Evolutionary conservation across 2,113 vertebrate species (phyloP), one percentile per base, ranked within the genome.

Genomic region (Suncus etruscus): DNA sequence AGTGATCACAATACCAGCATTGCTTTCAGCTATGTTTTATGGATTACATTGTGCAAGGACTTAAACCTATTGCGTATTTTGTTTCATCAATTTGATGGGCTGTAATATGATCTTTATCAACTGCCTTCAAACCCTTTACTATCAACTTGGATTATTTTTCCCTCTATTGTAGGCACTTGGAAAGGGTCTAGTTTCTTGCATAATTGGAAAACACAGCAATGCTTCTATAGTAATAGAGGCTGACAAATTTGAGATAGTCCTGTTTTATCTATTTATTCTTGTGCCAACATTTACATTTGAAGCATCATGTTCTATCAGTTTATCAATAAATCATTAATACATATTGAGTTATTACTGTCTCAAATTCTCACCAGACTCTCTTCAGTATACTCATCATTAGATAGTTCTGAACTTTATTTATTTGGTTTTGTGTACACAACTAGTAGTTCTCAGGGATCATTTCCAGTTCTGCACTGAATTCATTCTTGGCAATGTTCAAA

Each of bases 11-110:
- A 22, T 96, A 98, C 32, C 32, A 99, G 83, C 98, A 98, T 93
- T 99, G 99, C 90, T 99, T 99, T 98, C 98, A 99, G 27, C 98
- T 98, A 73, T 98, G 98, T 93, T 99, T 99, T 61, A 61, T 61
- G 58, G 97, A 98, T 99, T 94, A 99, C 97, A 80, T 99, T 98
- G 94, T 99, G 98, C 68, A 99, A 97, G 95, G 99, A 98, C 98
- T 99, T 99, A 97, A 99, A 98, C 97, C 99, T 98, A 11, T 98
- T 97, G 96, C 98, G 97, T 97, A 94, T 98, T 98, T 89, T 98
- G 96, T 27, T 39, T 98, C 98, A 16, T 99, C 98, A 0, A 98
- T 6, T 99, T 99, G 85, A 99, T 95, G 90, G 98, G 97, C 87
- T 98, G 97, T 50, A 98, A 98, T 5, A 98, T 99, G 96, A 99